Conservation (phyloP, 2,888 invertebrate species). For the Eucera pruinosa region DNA sequence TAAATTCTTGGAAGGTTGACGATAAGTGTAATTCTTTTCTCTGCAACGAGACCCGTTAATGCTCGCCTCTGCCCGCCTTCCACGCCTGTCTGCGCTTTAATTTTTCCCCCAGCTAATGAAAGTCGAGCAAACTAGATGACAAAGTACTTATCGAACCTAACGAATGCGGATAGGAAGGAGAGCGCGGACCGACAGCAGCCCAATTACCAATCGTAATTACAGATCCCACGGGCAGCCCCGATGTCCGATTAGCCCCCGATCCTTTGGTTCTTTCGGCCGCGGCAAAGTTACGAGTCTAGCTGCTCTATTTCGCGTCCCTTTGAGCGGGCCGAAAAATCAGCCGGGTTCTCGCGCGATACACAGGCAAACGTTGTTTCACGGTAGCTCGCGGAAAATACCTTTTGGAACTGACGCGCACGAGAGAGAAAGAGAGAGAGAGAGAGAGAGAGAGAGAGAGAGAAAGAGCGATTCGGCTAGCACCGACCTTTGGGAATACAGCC, state of each 20-base stretch:
- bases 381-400: conserved; percentile 2
- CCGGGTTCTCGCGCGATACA: background rate
- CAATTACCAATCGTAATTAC: conserved; percentile 54
- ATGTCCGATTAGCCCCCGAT: conserved; percentile 52
- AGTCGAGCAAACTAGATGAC: conserved; percentile 30
- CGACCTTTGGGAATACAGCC: conserved; percentile 27
- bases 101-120: conserved; percentile 26
- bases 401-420: too few species aligned
- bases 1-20: conserved; percentile 29
- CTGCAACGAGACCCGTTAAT: conserved; percentile 29
- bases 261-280: conserved; percentile 33
- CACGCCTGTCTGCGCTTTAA: conserved; percentile 20
- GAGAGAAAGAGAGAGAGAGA: conserved; percentile 10
- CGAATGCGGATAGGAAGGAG: conserved; percentile 2
- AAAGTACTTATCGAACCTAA: conserved; percentile 4
- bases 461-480: too few species aligned
- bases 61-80: background rate
- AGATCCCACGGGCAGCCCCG: conserved; percentile 16
- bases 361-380: background rate
- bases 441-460: background rate
- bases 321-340: background rate
- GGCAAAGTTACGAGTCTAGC: conserved; percentile 45
- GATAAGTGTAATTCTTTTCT: too few species aligned
- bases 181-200: conserved; percentile 19
- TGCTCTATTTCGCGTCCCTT: conserved; percentile 17